These are phyloP conservation scores for Diaperis boleti DNA, from an alignment of 2,888 invertebrate species.

Conservation along the genomic window DNA sequence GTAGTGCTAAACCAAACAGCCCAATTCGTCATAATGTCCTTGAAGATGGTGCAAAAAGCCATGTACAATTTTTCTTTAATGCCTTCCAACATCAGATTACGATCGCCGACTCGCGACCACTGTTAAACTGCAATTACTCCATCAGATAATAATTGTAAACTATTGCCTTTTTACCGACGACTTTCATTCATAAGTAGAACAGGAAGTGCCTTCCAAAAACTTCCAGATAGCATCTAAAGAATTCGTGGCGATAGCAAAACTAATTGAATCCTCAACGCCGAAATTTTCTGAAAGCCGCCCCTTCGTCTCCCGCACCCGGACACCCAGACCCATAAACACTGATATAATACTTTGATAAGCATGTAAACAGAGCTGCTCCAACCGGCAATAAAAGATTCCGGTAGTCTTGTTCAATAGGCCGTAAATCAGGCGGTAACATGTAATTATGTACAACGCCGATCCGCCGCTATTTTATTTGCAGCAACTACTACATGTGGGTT, in stretches of 20 bases:
- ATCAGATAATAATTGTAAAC: too few species aligned
- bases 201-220: slow-evolving; percentile 30
- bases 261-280: neutral
- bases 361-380: slow-evolving; percentile 37
- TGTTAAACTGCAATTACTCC: too few species aligned
- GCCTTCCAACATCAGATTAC: too few species aligned
- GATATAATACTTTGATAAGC: slow-evolving; percentile 35
- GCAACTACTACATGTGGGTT: too few species aligned
- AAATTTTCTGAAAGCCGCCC: neutral
- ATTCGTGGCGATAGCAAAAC: neutral
- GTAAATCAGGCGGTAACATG: slow-evolving; percentile 49
- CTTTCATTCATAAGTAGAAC: slow-evolving; percentile 36
- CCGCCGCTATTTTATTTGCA: slow-evolving; percentile 40
- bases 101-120: too few species aligned
- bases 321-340: slow-evolving; percentile 20
- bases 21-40: too few species aligned
- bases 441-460: slow-evolving; percentile 49
- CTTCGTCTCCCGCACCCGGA: neutral
- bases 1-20: too few species aligned
- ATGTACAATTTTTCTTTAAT: too few species aligned
- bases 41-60: too few species aligned
- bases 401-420: slow-evolving; percentile 54
- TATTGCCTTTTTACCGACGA: too few species aligned
- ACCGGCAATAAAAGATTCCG: slow-evolving; percentile 54
- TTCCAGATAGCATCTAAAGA: neutral